Conservation (phyloP, 2,797 vertebrate genomes). For the Pangasius djambal region DNA sequence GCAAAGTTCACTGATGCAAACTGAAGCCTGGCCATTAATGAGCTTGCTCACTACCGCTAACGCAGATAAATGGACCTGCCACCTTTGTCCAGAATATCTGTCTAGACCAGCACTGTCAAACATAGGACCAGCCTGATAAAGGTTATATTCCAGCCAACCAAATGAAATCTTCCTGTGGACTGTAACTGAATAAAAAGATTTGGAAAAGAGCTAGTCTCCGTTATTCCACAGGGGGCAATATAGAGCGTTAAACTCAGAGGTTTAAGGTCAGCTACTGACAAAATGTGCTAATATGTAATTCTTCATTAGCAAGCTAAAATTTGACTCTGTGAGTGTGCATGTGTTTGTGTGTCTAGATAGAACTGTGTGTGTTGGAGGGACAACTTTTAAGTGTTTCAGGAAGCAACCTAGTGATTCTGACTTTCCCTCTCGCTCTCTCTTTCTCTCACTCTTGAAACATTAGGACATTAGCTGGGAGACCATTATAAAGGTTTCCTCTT, state of each 20-base stretch:
- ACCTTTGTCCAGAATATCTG: not conserved
- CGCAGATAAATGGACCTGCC: constrained; percentile 13
- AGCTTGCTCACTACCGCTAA: not conserved
- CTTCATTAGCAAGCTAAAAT: not conserved
- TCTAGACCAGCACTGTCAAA: constrained; percentile 1
- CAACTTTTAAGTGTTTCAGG: not conserved
- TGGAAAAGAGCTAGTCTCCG: not conserved
- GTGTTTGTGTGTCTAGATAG: not conserved
- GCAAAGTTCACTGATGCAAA: not conserved
- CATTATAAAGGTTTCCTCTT: constrained; percentile 23
- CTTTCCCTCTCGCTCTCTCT: not conserved
- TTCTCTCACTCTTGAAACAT: not conserved
- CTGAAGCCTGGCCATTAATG: not conserved
- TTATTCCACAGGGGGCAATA: not conserved
- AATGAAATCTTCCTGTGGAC: not conserved
- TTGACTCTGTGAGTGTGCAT: not conserved
- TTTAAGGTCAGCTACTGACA: not conserved
- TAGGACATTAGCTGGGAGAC: constrained; percentile 15
- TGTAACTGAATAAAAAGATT: not conserved
- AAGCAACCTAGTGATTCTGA: not conserved
- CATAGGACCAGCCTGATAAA: not conserved
- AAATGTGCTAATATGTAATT: constrained; percentile 8
- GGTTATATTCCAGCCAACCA: not conserved
- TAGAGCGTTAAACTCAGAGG: not conserved
- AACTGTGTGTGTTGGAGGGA: not conserved